Percentiles rank a stretch among this genome's conserved stretches.
These are phyloP conservation scores for Drosophila vallismaia DNA, from an alignment of 2,888 invertebrate species.

Conservation along the genomic window DNA sequence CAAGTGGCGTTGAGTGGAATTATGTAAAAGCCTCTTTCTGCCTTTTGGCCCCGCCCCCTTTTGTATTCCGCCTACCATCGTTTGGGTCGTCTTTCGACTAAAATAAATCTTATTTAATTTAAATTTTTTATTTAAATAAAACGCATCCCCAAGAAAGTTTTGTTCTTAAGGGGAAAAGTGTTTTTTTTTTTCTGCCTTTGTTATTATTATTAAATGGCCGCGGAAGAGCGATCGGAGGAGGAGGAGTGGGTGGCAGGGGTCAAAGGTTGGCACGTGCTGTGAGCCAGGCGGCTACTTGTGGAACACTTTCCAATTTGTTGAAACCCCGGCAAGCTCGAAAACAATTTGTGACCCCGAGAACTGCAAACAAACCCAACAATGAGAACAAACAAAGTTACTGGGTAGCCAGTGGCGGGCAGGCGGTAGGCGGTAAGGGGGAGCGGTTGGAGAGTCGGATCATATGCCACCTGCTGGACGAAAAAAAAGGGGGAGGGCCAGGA, in stretches of 20 bases:
- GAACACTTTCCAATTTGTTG: conserved; percentile 79
- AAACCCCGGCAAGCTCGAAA: conserved; percentile 60
- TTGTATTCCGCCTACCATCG: background rate
- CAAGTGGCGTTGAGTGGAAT: conserved; percentile 79
- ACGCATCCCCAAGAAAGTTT: conserved; percentile 66
- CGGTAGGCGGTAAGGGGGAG: conserved; percentile 37
- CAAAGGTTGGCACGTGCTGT: conserved; percentile 60
- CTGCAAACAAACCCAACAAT: conserved; percentile 56
- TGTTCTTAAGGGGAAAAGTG: conserved; percentile 41
- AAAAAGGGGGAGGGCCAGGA: conserved; percentile 10
- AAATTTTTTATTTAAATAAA: conserved; percentile 78
- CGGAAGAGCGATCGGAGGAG: conserved; percentile 33
- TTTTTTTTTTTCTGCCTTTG: conserved; percentile 2
- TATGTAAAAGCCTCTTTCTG: conserved; percentile 64
- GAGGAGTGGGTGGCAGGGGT: conserved; percentile 14
- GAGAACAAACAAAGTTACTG: conserved; percentile 43
- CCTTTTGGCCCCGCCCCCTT: background rate
- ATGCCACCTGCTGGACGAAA: conserved; percentile 34
- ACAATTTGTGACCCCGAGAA: conserved; percentile 73
- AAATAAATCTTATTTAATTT: conserved; percentile 82
- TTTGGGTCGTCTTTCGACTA: conserved; percentile 5
- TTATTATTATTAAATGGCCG: conserved; percentile 73
- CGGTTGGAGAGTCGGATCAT: conserved; percentile 17
- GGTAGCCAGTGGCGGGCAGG: background rate
- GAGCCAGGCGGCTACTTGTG: conserved; percentile 58